Base-by-base conservation (phyloP, 2,797 vertebrate genomes). In the Sebastes trivittatus region DNA sequence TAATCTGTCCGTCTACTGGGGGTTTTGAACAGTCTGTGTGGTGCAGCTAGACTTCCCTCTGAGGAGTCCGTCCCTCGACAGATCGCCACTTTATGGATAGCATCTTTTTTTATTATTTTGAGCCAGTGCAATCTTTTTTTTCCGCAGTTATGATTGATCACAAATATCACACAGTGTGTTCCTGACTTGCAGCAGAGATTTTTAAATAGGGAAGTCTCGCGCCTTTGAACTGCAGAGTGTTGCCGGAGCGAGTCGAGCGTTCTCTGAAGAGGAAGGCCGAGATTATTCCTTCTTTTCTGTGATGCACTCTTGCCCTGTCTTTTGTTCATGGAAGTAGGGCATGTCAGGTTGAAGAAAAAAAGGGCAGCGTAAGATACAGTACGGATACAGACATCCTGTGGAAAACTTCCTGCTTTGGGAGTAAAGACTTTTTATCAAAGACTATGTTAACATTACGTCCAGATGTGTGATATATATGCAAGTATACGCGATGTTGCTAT, bases 31-130 rank as follows among this genome's bases (percentile, higher is more conserved):
- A 76, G 82, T 87, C 81, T 88, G 82, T 77, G 84, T 89, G 83
- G 72, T 74, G 80, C 71, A 84, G 86, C 87, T 56, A 82, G 73
- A 84, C 78, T 81, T 88, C 77, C 34, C 84, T 82, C 75, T 52
- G 52, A 87, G 75, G 85, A 90, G 78, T 90, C 92, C 86, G 92
- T 92, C 85, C 88, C 69, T 93, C 91, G 90, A 78, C 88, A 91
- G 82, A 86, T 90, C 78, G 25, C 74, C 70, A 73, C 78, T 89
- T 91, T 85, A 82, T 88, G 77, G 86, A 91, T 80, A 87, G 77
- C 81, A 90, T 93, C 81, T 89, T 92, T 88, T 92, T 88, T 87
- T 87, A 76, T 93, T 88, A 84, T 90, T 91, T 93, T 79, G 80
- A 92, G 86, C 72, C 68, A 68, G 82, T 68, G 77, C 87, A 90